phyloP scores from a whole-genome alignment of 1,140 invertebrate genomes.

The Philopotamus ludificatus region DNA sequence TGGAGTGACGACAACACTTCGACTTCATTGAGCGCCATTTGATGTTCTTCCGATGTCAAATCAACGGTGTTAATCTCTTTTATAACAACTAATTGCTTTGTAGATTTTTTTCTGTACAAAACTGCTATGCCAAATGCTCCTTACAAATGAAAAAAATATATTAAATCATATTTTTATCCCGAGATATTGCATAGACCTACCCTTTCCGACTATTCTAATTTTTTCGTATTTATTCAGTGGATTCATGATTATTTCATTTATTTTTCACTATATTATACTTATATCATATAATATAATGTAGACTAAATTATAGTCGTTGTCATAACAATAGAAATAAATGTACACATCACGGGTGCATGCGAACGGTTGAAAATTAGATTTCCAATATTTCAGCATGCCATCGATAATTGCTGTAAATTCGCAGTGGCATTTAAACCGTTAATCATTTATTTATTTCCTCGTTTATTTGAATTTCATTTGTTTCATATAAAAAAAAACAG shows the following conservation, averaged over 20 bases:
- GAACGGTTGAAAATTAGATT: no score
- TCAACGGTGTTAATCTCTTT: constrained; percentile 78
- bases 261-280: neutral
- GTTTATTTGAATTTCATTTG: no score
- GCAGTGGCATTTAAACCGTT: no score
- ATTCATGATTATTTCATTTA: neutral
- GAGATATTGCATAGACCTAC: constrained; percentile 13
- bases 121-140: constrained; percentile 76
- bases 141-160: constrained; percentile 40
- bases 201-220: constrained; percentile 37
- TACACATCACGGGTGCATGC: no score
- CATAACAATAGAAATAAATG: neutral
- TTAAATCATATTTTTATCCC: no score
- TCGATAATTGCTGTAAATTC: no score
- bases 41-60: constrained; percentile 64
- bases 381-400: no score
- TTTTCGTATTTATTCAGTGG: constrained; percentile 35
- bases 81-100: constrained; percentile 68
- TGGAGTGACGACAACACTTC: constrained; percentile 69
- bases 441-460: no score
- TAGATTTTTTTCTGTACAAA: constrained; percentile 65
- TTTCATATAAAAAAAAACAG: no score
- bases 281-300: no score
- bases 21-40: constrained; percentile 76
- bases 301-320: neutral